Conservation (phyloP, 2,113 vertebrate genomes). For the Casuarius casuarius region DNA sequence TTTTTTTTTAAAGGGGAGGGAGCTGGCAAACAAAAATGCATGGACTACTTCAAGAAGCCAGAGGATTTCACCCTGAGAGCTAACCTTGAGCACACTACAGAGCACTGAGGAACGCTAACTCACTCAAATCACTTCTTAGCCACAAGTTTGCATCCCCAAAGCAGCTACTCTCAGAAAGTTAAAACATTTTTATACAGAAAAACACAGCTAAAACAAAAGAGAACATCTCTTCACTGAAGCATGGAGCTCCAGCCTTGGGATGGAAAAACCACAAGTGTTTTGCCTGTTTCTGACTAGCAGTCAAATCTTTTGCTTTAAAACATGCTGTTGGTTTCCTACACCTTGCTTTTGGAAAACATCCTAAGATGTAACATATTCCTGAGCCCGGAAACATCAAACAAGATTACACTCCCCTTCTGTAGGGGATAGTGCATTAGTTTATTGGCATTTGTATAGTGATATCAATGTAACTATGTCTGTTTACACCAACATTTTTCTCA, state of each 20-base stretch:
- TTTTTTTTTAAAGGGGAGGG: neutral
- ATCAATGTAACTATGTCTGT: fast-evolving
- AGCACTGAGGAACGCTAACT: neutral
- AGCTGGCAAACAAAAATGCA: fast-evolving
- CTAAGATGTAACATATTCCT: neutral
- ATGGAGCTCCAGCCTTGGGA: neutral
- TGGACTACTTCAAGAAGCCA: neutral
- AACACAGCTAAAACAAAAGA: neutral
- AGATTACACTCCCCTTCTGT: neutral
- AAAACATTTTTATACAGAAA: neutral
- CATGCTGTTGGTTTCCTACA: neutral
- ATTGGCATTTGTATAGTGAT: neutral
- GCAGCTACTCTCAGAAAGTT: neutral
- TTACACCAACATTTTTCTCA: neutral
- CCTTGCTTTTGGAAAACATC: neutral
- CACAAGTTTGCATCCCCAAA: neutral
- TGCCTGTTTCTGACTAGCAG: neutral
- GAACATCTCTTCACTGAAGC: neutral
- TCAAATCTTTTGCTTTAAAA: neutral
- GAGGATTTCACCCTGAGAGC: neutral
- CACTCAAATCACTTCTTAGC: no score
- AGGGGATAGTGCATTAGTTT: neutral
- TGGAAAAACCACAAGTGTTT: neutral
- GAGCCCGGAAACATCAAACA: neutral
- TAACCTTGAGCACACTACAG: neutral